These are phyloP conservation scores for Bos taurus DNA, from an alignment of 2,113 vertebrate genomes.

Conservation along the genomic window DNA sequence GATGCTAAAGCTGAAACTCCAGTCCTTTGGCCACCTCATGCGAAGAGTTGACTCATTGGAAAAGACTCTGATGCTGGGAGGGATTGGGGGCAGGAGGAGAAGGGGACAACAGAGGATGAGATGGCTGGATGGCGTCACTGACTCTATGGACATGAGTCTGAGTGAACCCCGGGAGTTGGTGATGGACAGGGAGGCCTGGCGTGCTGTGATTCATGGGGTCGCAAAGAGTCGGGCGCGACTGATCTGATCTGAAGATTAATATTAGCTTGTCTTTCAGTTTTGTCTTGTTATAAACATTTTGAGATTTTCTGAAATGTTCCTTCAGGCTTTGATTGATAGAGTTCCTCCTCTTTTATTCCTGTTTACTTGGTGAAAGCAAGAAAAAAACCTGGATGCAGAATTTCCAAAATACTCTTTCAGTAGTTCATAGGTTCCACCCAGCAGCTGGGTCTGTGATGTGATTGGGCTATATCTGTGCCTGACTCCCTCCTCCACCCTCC, in stretches of 20 bases:
- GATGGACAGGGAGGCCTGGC: too few relatives aligned
- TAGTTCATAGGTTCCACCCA: neutral
- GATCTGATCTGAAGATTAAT: neutral
- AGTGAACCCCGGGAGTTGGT: too few relatives aligned
- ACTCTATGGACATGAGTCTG: too few relatives aligned
- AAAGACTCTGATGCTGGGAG: too few relatives aligned
- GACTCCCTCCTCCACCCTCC: neutral
- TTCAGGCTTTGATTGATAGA: neutral
- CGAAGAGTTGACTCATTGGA: too few relatives aligned
- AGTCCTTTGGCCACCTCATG: too few relatives aligned
- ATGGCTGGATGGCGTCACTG: too few relatives aligned
- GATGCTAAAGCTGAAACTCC: too few relatives aligned
- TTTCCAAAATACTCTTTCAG: neutral
- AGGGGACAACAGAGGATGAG: too few relatives aligned
- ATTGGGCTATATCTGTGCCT: fast-evolving
- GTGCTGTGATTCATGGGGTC: too few relatives aligned
- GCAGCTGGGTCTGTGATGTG: neutral
- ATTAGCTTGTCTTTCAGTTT: neutral
- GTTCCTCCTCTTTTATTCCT: neutral
- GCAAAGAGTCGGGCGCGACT: too few relatives aligned
- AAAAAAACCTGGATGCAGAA: neutral
- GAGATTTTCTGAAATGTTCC: neutral
- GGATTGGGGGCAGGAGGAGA: too few relatives aligned
- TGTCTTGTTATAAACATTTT: neutral
- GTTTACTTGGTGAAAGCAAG: neutral